phyloP scores from a whole-genome alignment of 2,797 vertebrate species.

The Falco novaeseelandiae region DNA sequence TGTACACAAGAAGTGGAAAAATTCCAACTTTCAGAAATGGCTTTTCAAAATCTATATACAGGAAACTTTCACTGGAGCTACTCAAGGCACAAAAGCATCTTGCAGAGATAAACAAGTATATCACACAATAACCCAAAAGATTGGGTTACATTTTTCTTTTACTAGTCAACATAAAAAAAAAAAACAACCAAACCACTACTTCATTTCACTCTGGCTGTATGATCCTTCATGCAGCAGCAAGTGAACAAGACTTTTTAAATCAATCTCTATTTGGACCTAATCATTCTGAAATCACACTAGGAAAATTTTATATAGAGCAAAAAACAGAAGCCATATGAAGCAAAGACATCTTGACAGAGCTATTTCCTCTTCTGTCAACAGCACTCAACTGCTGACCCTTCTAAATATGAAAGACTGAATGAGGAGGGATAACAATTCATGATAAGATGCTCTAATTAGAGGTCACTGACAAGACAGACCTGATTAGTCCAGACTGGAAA shows the following conservation, averaged over 20 bases:
- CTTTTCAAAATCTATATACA: background rate
- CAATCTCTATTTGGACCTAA: background rate
- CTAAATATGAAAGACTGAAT: background rate
- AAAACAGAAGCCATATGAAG: background rate
- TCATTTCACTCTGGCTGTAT: background rate
- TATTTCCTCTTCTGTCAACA: conserved; percentile 16
- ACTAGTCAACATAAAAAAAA: background rate
- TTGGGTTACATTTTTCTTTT: background rate
- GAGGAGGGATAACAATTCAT: background rate
- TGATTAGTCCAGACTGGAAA: background rate
- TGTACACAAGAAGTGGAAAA: background rate
- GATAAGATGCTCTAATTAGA: background rate
- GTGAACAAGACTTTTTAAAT: background rate
- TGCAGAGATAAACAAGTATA: background rate
- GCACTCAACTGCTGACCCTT: background rate
- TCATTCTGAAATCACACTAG: background rate
- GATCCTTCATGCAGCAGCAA: background rate
- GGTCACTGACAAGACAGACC: background rate
- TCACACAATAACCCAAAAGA: background rate
- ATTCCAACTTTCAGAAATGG: background rate
- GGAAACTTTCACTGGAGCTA: background rate
- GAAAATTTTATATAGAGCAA: background rate
- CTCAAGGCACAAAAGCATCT: background rate
- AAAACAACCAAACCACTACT: background rate
- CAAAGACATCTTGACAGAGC: background rate